Evolutionary conservation across 1,140 invertebrate species (phyloP).

Genomic region (Drosophila lacteicornis): DNA sequence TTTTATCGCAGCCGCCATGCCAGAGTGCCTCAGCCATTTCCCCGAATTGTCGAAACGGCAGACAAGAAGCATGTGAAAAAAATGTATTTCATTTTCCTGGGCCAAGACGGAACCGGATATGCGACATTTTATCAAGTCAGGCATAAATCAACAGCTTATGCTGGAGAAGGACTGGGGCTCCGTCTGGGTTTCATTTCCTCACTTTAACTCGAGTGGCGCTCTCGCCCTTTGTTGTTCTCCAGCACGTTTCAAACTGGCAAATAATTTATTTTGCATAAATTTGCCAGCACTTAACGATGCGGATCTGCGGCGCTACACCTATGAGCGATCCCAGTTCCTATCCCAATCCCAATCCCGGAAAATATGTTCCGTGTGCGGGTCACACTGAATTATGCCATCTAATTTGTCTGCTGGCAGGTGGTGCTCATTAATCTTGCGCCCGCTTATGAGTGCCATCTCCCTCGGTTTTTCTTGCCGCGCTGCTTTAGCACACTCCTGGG

Average conservation of each 20-base stretch:
- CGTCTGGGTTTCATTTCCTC: conserved; percentile 2
- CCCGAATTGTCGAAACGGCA: conserved; percentile 7
- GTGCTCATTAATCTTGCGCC: conserved; percentile 76
- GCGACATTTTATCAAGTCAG: conserved; percentile 62
- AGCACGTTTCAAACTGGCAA: conserved; percentile 50
- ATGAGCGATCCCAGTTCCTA: conserved; percentile 13
- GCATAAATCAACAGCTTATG: conserved; percentile 62
- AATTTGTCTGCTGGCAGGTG: conserved; percentile 81
- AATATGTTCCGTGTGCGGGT: conserved; percentile 59
- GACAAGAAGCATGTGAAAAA: conserved; percentile 15
- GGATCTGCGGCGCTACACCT: conserved; percentile 39
- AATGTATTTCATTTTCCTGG: conserved; percentile 55
- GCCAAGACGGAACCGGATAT: conserved; percentile 49
- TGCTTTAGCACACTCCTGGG: conserved; percentile 62
- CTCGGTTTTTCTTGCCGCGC: conserved; percentile 17
- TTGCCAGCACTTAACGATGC: conserved; percentile 59
- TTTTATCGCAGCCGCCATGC: conserved; percentile 37
- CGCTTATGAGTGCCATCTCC: conserved; percentile 47
- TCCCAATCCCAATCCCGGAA: neutral
- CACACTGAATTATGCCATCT: conserved; percentile 78
- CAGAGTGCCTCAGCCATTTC: conserved; percentile 1
- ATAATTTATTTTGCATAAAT: conserved; percentile 69
- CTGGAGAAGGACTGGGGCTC: conserved; percentile 6
- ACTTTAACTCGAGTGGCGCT: conserved; percentile 19
- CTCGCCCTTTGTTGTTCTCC: conserved; percentile 25